phyloP scores from a whole-genome alignment of 2,113 vertebrate genomes.

The Hepsetus odoe region DNA sequence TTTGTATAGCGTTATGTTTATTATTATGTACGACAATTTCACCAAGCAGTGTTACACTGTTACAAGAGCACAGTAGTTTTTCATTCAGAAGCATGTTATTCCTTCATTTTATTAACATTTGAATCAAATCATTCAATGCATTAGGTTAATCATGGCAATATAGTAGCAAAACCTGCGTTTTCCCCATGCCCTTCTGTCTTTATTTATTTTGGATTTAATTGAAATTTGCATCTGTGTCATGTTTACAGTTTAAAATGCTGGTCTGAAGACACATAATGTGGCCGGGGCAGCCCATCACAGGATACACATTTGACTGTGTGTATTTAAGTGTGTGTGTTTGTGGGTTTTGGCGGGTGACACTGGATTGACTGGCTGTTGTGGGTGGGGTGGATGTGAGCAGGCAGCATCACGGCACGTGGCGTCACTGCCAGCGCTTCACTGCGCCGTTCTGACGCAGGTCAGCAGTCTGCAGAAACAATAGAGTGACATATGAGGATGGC shows the following conservation, averaged over 20 bases:
- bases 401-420: constrained; percentile 18
- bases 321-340: not conserved
- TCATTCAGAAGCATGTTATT: too few species aligned
- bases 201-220: too few species aligned
- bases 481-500: constrained; percentile 34
- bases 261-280: not conserved
- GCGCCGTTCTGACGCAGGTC: constrained; percentile 41
- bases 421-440: constrained; percentile 30
- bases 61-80: too few species aligned
- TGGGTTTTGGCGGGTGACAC: not conserved
- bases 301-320: constrained; percentile 3
- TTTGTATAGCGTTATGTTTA: too few species aligned
- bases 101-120: too few species aligned
- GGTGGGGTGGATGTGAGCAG: constrained; percentile 9
- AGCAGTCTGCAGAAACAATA: constrained; percentile 45
- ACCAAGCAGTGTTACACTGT: too few species aligned
- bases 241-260: not conserved
- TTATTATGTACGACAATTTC: too few species aligned
- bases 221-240: not conserved
- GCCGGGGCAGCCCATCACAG: not conserved
- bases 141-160: not conserved
- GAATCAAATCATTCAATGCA: too few species aligned
- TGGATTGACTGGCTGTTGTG: not conserved
- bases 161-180: too few species aligned
- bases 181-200: too few species aligned